Evolutionary conservation across 2,113 vertebrate genomes (phyloP).

Genomic region (Castor canadensis): DNA sequence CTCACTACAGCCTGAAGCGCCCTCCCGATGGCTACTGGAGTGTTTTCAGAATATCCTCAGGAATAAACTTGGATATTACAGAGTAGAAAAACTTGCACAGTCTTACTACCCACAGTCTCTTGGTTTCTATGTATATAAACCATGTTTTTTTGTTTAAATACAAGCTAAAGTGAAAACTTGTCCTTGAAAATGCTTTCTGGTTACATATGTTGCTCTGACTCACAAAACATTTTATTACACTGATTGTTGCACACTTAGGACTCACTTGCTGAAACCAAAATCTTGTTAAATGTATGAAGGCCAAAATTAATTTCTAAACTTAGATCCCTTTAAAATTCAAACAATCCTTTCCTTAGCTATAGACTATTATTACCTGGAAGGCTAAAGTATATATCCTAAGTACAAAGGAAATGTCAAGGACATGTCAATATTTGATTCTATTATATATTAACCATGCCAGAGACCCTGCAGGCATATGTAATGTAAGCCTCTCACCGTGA

Average conservation of each 20-base stretch:
- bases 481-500: slow-evolving; percentile 61
- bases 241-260: neutral
- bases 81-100: neutral
- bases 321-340: slow-evolving; percentile 57
- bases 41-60: neutral
- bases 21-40: neutral
- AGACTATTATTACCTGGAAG: neutral
- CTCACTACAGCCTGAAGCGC: neutral
- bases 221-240: neutral
- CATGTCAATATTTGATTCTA: slow-evolving; percentile 14
- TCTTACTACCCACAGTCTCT: neutral
- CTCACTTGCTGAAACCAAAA: neutral
- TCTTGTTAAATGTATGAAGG: slow-evolving; percentile 41
- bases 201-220: neutral
- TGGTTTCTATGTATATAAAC: neutral
- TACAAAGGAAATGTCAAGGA: slow-evolving; percentile 59
- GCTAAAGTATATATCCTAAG: slow-evolving; percentile 39
- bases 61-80: too few species aligned
- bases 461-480: neutral
- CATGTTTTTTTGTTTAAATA: neutral
- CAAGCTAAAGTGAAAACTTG: neutral
- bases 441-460: neutral
- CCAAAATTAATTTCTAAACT: slow-evolving; percentile 57
- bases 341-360: slow-evolving; percentile 34
- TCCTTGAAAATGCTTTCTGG: neutral